Evolutionary conservation across 2,797 vertebrate genomes (phyloP), one percentile per base, ranked within the genome.

Genomic region (Poeciliopsis paucimaculata): DNA sequence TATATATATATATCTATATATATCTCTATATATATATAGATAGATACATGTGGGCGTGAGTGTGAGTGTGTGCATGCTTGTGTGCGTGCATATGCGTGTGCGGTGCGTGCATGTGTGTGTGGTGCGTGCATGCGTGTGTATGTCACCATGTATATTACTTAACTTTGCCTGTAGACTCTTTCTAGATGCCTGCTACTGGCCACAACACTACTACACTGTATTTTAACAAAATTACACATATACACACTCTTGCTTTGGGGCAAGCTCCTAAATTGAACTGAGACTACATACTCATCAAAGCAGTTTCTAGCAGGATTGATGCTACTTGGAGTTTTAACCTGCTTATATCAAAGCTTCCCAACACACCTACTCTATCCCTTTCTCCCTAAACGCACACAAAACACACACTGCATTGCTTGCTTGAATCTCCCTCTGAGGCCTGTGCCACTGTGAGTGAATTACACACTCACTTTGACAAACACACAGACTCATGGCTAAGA

Each of bases 201-300:
- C 87, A 79, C 86, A 86, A 84, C 83, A 90, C 74, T 87, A 84
- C 74, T 87, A 90, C 89, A 88, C 84, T 80, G 80, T 89, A 88
- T 80, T 81, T 87, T 87, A 90, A 89, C 80, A 85, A 85, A 91
- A 81, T 90, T 78, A 80, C 87, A 90, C 91, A 92, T 82, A 85
- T 39, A 84, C 85, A 84, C 77, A 81, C 72, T 81, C 70, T 83
- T 76, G 84, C 89, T 89, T 3, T 68, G 77, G 53, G 87, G 90
- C 79, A 13, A 88, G 84, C 82, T 81, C 80, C 87, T 88, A 93
- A 93, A 93, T 93, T 93, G 91, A 87, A 91, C 91, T 91, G 88
- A 88, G 82, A 89, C 83, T 90, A 87, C 86, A 90, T 90, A 92
- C 85, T 90, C 88, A 94, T 93, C 85, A 93, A 91, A 92, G 90